A percentile compares a stretch with the other conserved stretches of the same genome.
Conservation (phyloP, 2,888 invertebrate genomes). For the Phymatocera aterrima region DNA sequence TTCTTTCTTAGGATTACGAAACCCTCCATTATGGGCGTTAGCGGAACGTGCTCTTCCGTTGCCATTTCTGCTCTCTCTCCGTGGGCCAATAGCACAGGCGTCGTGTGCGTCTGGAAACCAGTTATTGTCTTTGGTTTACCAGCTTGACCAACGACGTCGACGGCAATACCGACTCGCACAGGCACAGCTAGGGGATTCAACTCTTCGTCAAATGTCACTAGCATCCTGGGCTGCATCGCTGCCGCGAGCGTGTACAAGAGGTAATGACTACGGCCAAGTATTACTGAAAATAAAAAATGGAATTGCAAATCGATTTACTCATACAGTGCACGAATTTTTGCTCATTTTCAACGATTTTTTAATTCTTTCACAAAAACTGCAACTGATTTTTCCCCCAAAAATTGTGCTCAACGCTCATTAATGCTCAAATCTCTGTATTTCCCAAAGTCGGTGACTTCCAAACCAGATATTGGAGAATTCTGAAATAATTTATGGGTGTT, state of each 20-base stretch:
- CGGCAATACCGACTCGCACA: conserved; percentile 95
- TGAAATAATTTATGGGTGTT: too few species aligned
- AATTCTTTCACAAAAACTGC: too few species aligned
- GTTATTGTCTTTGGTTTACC: conserved; percentile 99
- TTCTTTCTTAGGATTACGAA: conserved; percentile 99
- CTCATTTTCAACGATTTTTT: too few species aligned
- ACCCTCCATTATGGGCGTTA: conserved; percentile 98
- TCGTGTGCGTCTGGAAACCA: conserved; percentile 99
- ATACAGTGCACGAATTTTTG: too few species aligned
- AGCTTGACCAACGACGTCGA: conserved; percentile 99
- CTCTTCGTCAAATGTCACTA: conserved; percentile 98
- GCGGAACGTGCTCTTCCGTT: conserved; percentile 96
- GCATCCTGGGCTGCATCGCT: conserved; percentile 99
- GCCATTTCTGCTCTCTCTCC: conserved; percentile 99
- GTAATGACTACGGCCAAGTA: conserved; percentile 97
- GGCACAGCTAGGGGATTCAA: conserved; percentile 95
- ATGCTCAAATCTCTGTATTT: too few species aligned
- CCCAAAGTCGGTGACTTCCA: too few species aligned
- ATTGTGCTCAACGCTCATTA: too few species aligned
- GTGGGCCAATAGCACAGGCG: conserved; percentile 96
- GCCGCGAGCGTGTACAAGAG: conserved; percentile 95
- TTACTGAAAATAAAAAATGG: conserved; percentile 78
- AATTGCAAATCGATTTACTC: neutral
- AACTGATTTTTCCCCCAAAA: too few species aligned
- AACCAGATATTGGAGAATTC: too few species aligned